Percentiles rank a stretch among this genome's conserved stretches.
Evolutionary conservation across 2,888 invertebrate species (phyloP).

Genomic region (Blera fallax): DNA sequence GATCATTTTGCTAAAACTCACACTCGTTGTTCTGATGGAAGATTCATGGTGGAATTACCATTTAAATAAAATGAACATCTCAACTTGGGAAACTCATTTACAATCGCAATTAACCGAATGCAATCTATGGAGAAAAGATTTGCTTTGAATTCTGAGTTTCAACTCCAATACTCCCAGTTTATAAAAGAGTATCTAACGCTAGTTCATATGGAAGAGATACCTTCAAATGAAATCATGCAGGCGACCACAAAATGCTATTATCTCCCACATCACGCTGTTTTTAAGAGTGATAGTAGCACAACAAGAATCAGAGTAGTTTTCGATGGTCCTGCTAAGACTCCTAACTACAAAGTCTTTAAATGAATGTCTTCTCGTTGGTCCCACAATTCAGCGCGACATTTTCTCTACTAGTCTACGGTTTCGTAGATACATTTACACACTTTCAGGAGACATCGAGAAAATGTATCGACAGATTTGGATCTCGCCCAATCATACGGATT

Average conservation of each 20-base stretch:
- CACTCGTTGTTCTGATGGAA: slow-evolving; percentile 10
- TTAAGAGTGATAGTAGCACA: slow-evolving; percentile 42
- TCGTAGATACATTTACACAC: slow-evolving; percentile 30
- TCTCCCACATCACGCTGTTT: slow-evolving; percentile 55
- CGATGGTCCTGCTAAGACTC: slow-evolving; percentile 30
- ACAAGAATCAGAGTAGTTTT: slow-evolving; percentile 56
- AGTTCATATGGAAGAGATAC: slow-evolving; percentile 46
- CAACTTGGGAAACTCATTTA: slow-evolving; percentile 9
- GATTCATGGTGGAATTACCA: neutral
- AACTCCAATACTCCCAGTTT: neutral
- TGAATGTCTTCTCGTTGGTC: slow-evolving; percentile 40
- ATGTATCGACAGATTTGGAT: slow-evolving; percentile 65
- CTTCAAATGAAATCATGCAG: neutral
- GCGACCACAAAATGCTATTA: slow-evolving; percentile 6
- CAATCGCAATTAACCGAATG: neutral
- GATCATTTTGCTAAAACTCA: neutral
- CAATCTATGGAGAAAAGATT: slow-evolving; percentile 6
- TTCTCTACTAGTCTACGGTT: slow-evolving; percentile 28
- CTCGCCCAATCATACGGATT: slow-evolving; percentile 17
- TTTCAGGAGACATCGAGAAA: slow-evolving; percentile 61
- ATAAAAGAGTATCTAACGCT: slow-evolving; percentile 26
- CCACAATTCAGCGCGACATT: slow-evolving; percentile 45
- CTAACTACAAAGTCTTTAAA: slow-evolving; percentile 31
- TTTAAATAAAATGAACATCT: neutral
- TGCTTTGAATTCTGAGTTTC: neutral